Evolutionary conservation across 2,888 invertebrate species (phyloP), one percentile per base, ranked within the genome.

Genomic region (Allygus modestus): DNA sequence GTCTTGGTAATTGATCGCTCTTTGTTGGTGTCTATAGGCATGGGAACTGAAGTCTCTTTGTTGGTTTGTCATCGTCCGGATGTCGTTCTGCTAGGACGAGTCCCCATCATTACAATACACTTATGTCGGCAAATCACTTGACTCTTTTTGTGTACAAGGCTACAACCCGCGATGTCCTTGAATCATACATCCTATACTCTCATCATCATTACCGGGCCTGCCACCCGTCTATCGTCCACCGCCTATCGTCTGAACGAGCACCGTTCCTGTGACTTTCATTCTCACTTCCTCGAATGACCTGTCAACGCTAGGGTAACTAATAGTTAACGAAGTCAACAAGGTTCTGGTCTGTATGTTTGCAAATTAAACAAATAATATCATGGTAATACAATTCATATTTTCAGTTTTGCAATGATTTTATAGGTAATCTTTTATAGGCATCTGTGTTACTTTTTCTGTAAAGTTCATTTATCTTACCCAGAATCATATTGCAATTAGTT

Each of bases 21-120:
- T 41, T 73, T 73, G 33, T 41, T 41, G 73, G 41, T 73, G 73
- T 41, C 73, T 43, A 73, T 73, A 51, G 79, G 79, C 79, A 58
- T 79, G 79, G 79, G 79, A 79, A 79, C 46, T 31, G 2, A 9
- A 58, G 79, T 28, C 79, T 75, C 79, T 58, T 79, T 79, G 79
- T 79, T 79, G 79, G 79, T 79, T 79, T 79, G 79, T 79, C 79
- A 79, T 79, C 79, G 79, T 51, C 79, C 79, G 79, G 79, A 79
- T 79, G 79, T 46, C 79, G 79, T 79, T 79, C 79, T 79, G 79
- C 79, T 58, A 79, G 79, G 79, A 79, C 58, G 79, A 58, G 33
- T 79, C 58, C 26, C 37, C 58, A 79, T 79, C 79, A 79, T 79
- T 79, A 79, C 79, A 79, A 79, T 79, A 79, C 79, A 79, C 79